These are phyloP conservation scores for Hoplostethus mediterraneus DNA, from an alignment of 2,797 vertebrate genomes.

Conservation along the genomic window DNA sequence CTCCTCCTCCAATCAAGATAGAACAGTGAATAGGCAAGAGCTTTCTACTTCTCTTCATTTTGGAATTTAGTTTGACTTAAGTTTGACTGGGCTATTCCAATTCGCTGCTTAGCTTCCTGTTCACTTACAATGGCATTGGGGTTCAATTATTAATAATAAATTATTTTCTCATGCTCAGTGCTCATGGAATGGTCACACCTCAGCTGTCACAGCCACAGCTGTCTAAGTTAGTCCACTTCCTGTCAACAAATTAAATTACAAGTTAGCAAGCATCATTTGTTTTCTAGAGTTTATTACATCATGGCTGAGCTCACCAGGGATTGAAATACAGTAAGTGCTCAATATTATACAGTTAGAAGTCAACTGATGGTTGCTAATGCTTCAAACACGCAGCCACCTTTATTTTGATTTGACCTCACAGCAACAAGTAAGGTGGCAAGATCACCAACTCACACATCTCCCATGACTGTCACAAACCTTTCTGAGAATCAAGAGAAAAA, in stretches of 20 bases:
- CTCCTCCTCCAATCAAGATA: constrained; percentile 20
- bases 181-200: too few relatives aligned
- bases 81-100: neutral
- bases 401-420: neutral
- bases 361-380: neutral
- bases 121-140: neutral
- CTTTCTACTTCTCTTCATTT: neutral
- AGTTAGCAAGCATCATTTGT: too few relatives aligned
- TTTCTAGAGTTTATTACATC: too few relatives aligned
- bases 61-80: neutral
- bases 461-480: neutral
- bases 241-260: too few relatives aligned
- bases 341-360: neutral
- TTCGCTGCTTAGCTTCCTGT: neutral
- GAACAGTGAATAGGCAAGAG: constrained; percentile 11
- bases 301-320: too few relatives aligned
- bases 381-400: neutral
- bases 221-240: too few relatives aligned
- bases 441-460: neutral
- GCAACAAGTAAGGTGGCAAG: neutral
- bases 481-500: neutral
- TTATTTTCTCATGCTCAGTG: too few relatives aligned
- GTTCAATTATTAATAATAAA: too few relatives aligned
- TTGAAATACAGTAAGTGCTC: neutral
- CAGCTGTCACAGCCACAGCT: too few relatives aligned